These are phyloP conservation scores for Mohoua ochrocephala DNA, from an alignment of 2,113 vertebrate genomes.

Conservation along the genomic window DNA sequence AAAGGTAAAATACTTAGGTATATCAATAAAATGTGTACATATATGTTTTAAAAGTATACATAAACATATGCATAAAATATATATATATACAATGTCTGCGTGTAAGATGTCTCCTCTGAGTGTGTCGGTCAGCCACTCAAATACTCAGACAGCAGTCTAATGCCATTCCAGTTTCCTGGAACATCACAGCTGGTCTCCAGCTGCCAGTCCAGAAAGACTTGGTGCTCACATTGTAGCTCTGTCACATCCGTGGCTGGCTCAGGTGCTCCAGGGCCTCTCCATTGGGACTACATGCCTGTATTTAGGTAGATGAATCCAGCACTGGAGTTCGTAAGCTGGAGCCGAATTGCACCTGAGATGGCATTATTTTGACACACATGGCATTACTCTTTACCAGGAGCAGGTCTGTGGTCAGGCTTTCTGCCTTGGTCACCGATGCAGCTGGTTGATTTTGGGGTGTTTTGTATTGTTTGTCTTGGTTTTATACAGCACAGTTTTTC, in stretches of 20 bases:
- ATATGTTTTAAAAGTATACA: neutral
- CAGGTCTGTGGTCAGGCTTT: neutral
- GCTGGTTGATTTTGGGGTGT: neutral
- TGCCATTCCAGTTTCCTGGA: neutral
- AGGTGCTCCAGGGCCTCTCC: neutral
- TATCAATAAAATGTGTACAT: neutral
- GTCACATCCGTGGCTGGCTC: neutral
- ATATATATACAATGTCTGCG: neutral
- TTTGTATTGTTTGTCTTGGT: neutral
- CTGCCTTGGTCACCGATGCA: neutral
- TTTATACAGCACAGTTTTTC: neutral
- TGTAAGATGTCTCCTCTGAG: neutral
- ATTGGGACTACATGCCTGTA: fast-evolving
- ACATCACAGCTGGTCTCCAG: neutral
- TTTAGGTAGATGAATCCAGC: neutral
- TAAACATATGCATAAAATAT: neutral
- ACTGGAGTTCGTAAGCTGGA: neutral
- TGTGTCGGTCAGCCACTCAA: neutral
- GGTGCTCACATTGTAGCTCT: neutral
- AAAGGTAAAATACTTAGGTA: neutral
- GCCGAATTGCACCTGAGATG: fast-evolving
- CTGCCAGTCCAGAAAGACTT: neutral
- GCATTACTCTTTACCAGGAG: neutral
- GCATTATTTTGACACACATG: neutral
- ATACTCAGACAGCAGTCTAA: neutral